These are phyloP conservation scores for Pseudomyrmex flavicornis DNA, from an alignment of 1,140 invertebrate species.

Conservation along the genomic window DNA sequence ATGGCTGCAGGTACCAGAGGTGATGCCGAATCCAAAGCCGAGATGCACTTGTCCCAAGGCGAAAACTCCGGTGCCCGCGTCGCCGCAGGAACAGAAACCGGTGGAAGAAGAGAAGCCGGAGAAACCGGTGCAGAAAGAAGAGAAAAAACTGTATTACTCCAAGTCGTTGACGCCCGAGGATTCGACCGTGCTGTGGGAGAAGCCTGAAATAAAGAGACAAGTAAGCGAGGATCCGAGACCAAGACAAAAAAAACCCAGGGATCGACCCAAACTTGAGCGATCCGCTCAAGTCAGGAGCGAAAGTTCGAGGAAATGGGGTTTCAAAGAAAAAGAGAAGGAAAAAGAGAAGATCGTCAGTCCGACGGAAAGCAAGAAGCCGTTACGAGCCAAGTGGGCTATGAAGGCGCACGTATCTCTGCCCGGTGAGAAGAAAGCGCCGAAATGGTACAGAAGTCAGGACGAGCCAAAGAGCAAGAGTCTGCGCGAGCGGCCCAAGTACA, in stretches of 20 bases:
- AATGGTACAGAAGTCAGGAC: constrained; percentile 74
- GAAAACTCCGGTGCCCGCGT: constrained; percentile 69
- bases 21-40: constrained; percentile 80
- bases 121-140: constrained; percentile 68
- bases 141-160: constrained; percentile 72
- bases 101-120: neutral
- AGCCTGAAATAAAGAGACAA: constrained; percentile 78
- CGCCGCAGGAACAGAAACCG: constrained; percentile 42
- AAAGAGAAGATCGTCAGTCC: constrained; percentile 78
- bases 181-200: constrained; percentile 49
- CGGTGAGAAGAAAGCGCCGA: constrained; percentile 76
- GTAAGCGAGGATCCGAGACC: constrained; percentile 72
- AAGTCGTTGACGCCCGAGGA: constrained; percentile 69
- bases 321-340: constrained; percentile 27
- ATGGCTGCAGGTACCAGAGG: constrained; percentile 81
- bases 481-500: constrained; percentile 82
- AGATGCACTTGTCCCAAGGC: constrained; percentile 82
- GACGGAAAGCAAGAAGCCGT: constrained; percentile 70
- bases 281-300: constrained; percentile 15
- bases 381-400: constrained; percentile 79
- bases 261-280: constrained; percentile 15
- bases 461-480: constrained; percentile 80
- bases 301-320: constrained; percentile 64
- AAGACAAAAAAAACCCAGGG: constrained; percentile 24
- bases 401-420: constrained; percentile 83